These are phyloP conservation scores for Smutsia gigantea DNA, from an alignment of 2,797 vertebrate species.

Conservation along the genomic window DNA sequence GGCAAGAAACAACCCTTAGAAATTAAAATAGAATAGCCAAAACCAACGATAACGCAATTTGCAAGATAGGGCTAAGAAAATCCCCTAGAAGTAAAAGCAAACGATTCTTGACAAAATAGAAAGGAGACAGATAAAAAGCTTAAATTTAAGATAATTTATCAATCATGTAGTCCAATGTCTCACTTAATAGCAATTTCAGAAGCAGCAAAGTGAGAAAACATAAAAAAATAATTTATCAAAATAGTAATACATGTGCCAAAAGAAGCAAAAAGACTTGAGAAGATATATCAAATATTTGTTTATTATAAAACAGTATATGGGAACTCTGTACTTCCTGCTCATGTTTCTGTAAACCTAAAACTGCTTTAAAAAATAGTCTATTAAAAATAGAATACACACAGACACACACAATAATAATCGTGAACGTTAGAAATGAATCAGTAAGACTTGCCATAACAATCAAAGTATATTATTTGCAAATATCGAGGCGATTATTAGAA, in stretches of 20 bases:
- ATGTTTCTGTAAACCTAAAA: slow-evolving; percentile 36
- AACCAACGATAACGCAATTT: neutral
- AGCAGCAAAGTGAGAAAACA: neutral
- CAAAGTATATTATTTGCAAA: neutral
- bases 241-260: neutral
- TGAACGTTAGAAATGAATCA: neutral
- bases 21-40: neutral
- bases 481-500: neutral
- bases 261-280: neutral
- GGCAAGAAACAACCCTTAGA: neutral
- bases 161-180: neutral
- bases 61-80: neutral
- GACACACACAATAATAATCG: neutral
- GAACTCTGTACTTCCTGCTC: neutral
- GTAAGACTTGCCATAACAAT: neutral
- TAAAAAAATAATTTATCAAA: neutral
- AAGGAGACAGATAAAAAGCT: neutral
- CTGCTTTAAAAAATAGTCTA: neutral
- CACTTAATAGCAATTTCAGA: neutral
- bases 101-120: neutral
- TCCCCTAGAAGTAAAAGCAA: neutral
- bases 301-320: neutral
- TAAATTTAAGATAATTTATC: neutral
- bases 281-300: neutral
- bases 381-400: neutral